Evolutionary conservation across 2,113 vertebrate species (phyloP).

Genomic region (Charadrius vociferus): DNA sequence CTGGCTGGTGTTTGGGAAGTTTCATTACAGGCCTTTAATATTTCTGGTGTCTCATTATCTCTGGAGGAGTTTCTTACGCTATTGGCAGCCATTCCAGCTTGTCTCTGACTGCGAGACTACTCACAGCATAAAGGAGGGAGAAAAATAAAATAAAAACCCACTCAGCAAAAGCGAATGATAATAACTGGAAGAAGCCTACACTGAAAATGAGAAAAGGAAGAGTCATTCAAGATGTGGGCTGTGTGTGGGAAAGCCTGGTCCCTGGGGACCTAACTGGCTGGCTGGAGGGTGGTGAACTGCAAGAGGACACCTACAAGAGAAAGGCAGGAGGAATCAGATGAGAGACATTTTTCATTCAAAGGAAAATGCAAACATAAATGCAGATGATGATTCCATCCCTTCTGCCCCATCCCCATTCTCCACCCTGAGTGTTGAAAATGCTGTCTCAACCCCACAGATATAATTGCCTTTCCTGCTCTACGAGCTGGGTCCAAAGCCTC

Average conservation of each 20-base stretch:
- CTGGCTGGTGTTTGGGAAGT: neutral
- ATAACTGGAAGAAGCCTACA: neutral
- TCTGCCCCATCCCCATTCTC: neutral
- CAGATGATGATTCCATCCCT: neutral
- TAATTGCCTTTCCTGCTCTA: neutral
- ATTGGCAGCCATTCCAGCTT: neutral
- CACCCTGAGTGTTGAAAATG: neutral
- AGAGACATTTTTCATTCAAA: neutral
- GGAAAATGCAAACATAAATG: neutral
- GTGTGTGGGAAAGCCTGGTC: neutral
- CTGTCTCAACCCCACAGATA: neutral
- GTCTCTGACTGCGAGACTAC: neutral
- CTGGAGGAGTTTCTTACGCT: constrained; percentile 14
- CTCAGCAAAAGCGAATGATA: neutral
- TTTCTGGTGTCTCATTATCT: neutral
- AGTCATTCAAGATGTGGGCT: neutral
- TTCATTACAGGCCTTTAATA: neutral
- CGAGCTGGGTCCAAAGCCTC: neutral
- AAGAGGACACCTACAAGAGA: neutral
- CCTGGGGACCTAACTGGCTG: neutral
- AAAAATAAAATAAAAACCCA: constrained; percentile 34
- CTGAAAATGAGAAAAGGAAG: neutral
- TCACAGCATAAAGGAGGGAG: neutral
- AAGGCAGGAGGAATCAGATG: neutral
- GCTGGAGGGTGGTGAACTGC: neutral